phyloP scores from a whole-genome alignment of 2,113 vertebrate genomes.

The Halcyon malimbica region DNA sequence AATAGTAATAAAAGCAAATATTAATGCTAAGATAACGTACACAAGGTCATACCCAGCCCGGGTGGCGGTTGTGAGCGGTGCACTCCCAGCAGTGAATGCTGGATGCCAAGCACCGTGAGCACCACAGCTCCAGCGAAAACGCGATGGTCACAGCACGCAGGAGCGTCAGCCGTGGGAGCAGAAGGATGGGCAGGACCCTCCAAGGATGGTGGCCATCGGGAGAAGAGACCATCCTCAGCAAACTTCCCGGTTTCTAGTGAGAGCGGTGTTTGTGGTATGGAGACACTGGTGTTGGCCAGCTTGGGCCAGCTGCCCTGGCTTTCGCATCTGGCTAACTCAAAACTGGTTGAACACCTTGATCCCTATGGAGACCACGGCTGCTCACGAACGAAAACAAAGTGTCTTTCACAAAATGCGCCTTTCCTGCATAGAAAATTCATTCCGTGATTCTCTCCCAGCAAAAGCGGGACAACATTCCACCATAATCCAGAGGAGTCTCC shows the following conservation, averaged over 20 bases:
- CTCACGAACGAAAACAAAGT: background rate
- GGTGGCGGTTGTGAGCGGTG: too few relatives aligned
- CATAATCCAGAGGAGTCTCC: background rate
- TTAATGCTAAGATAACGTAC: background rate
- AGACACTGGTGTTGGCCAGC: background rate
- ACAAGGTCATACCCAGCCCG: too few relatives aligned
- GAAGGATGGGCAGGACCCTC: background rate
- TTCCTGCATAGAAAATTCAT: background rate
- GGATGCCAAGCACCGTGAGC: background rate
- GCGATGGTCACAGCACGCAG: too few relatives aligned
- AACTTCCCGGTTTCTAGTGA: background rate
- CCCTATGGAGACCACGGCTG: background rate
- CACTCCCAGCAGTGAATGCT: too few relatives aligned
- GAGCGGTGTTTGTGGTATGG: background rate
- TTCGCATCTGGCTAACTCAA: background rate
- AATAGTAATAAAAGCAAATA: background rate
- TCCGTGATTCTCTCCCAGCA: background rate
- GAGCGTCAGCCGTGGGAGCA: too few relatives aligned
- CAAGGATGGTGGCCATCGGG: background rate
- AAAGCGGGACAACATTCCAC: background rate
- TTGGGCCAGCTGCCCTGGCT: background rate
- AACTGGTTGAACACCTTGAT: background rate
- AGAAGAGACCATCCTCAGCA: background rate
- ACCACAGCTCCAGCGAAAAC: background rate
- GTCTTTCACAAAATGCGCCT: background rate